Base-by-base conservation (phyloP, 2,888 invertebrate genomes). In the Mechanitis mazaeus region DNA sequence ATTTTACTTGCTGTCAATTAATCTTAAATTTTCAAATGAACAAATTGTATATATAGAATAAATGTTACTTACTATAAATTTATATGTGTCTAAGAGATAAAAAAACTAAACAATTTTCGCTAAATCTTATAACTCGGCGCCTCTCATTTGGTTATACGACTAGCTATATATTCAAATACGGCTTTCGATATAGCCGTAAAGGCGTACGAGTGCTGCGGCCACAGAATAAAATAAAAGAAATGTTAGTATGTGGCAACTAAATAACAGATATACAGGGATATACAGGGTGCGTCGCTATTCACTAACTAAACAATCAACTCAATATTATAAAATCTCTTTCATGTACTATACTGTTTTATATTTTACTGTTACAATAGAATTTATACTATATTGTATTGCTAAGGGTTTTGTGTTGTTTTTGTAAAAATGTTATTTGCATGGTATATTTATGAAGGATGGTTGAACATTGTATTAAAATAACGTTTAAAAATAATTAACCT, bases 151-250 rank as follows among this genome's bases (percentile, higher is more conserved):
- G 66, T 71, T 74, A 79, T 77, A 80, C 78, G 76, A 72, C 78
- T 78, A 78, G 78, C 80, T 80, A 80, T 78, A 82, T 82, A 83
- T 83, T 82, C 79, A 81, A 83, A 83, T 80, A 82, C 79, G 84
- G 79, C 79, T 83, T 83, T 78, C 80, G 81, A 83, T 84, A 80
- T 78, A 78, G 83, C 83, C 72, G 79, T 83, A 80, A 82, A 80
- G 78, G 79, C 75, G 73, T 77, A 79, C 78, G 75, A 77, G 77
- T 73, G 74, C 75, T 78, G 74, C 72, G 74, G 46, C 58, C 65
- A 56, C 61, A 59, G 60, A 61, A 65, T 64, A 61, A 67, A 67
- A 66, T 65, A 65, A 68, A 68, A 68, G 66, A 66, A 68, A 63
- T 55, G 58, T 53, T 45, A 61, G 60, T 55, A 61, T 60, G 64